Evolutionary conservation across 1,140 invertebrate species (phyloP).

Genomic region (Drosophila pachea): DNA sequence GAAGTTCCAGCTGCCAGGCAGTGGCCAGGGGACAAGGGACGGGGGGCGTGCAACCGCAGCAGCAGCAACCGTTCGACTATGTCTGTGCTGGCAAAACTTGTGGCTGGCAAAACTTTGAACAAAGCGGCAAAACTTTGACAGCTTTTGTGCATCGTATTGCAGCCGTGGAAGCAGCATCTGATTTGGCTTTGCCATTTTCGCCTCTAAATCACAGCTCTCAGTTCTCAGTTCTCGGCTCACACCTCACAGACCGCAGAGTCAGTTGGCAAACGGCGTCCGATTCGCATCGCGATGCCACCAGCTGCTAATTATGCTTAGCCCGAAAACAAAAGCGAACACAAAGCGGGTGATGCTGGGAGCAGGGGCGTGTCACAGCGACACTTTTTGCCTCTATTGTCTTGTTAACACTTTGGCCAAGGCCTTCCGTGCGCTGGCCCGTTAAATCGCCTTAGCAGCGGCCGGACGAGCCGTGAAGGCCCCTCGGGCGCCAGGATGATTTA

Average conservation of each 20-base stretch:
- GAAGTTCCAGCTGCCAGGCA: neutral
- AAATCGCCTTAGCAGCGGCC: slow-evolving; percentile 50
- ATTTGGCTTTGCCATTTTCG: slow-evolving; percentile 34
- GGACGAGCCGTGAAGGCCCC: neutral
- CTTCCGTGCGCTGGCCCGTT: slow-evolving; percentile 28
- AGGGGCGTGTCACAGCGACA: slow-evolving; percentile 2
- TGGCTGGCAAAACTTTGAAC: slow-evolving; percentile 48
- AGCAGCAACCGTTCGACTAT: slow-evolving; percentile 31
- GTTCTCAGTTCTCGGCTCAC: slow-evolving; percentile 44
- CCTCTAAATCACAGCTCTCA: slow-evolving; percentile 51
- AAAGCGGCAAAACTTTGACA: slow-evolving; percentile 55
- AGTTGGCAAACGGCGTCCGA: slow-evolving; percentile 2
- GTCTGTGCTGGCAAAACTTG: slow-evolving; percentile 65
- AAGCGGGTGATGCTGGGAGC: too few species aligned
- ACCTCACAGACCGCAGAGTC: slow-evolving; percentile 27
- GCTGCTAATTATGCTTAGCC: slow-evolving; percentile 48
- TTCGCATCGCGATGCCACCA: slow-evolving; percentile 19
- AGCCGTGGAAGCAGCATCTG: slow-evolving; percentile 34
- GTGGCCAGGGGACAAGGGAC: neutral
- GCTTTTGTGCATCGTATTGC: slow-evolving; percentile 31
- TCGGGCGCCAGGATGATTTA: neutral
- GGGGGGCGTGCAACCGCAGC: neutral
- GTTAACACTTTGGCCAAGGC: slow-evolving; percentile 28
- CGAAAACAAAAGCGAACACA: neutral
- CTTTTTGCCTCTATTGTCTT: slow-evolving; percentile 17